Percentiles rank a stretch among this genome's conserved stretches.
Evolutionary conservation across 2,888 invertebrate genomes (phyloP).

Genomic region (Emmelina monodactyla): DNA sequence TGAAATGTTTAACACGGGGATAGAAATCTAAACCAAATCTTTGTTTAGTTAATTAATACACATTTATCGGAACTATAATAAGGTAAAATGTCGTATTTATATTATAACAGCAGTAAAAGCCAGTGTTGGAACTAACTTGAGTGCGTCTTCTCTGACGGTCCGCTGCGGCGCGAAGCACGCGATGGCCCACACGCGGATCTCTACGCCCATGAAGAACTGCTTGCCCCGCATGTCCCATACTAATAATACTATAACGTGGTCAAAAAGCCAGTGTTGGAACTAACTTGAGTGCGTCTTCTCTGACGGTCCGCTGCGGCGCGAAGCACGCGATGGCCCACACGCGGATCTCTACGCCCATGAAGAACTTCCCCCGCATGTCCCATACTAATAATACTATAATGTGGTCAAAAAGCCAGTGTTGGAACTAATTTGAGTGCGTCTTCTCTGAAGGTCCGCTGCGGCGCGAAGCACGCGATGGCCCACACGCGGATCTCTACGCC

Average conservation of each 20-base stretch:
- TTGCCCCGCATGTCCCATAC: constrained; percentile 99
- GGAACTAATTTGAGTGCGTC: constrained; percentile 84
- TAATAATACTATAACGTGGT: too few species aligned
- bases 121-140: constrained; percentile 75
- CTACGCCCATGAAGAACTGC: constrained; percentile 99
- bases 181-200: constrained; percentile 99
- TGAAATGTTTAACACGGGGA: too few species aligned
- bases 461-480: constrained; percentile 99
- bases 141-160: constrained; percentile 95
- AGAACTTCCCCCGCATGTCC: constrained; percentile 99
- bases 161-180: constrained; percentile 99
- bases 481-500: constrained; percentile 99
- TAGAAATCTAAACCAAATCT: too few species aligned
- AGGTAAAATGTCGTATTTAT: too few species aligned
- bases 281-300: constrained; percentile 92
- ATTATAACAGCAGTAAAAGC: too few species aligned
- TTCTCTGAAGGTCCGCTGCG: constrained; percentile 96
- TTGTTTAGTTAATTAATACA: too few species aligned
- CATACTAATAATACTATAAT: too few species aligned
- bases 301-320: constrained; percentile 96
- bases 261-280: too few species aligned
- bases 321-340: constrained; percentile 99
- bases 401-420: too few species aligned
- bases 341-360: constrained; percentile 98
- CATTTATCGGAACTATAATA: too few species aligned